Evolutionary conservation across 1,140 invertebrate species (phyloP).

Genomic region (Drosophila melanica): DNA sequence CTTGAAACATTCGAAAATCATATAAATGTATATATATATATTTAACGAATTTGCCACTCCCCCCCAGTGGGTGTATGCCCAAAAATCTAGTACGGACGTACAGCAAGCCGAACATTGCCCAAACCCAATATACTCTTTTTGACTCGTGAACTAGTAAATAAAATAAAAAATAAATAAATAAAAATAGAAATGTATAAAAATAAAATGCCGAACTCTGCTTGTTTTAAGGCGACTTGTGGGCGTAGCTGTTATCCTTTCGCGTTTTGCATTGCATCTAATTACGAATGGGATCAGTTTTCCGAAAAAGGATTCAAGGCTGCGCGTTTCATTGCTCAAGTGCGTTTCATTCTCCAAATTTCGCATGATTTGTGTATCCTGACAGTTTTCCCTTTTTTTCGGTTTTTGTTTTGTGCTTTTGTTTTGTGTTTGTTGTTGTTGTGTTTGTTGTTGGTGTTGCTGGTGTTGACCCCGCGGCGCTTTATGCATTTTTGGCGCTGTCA

Average conservation of each 20-base stretch:
- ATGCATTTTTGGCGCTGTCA: slow-evolving; percentile 43
- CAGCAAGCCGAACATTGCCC: too few relatives aligned
- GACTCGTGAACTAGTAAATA: too few relatives aligned
- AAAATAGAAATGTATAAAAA: background rate
- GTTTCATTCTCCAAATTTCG: background rate
- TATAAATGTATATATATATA: too few relatives aligned
- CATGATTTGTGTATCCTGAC: slow-evolving; percentile 18
- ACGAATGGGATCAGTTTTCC: background rate
- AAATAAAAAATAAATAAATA: background rate
- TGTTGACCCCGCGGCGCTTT: slow-evolving; percentile 15
- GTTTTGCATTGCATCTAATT: slow-evolving; percentile 8
- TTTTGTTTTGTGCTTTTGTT: background rate
- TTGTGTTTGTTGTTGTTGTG: background rate
- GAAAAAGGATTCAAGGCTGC: background rate
- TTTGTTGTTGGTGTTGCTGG: background rate
- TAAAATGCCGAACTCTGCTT: background rate
- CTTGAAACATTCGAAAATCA: too few relatives aligned
- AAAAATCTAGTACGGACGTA: too few relatives aligned
- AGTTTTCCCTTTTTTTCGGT: background rate
- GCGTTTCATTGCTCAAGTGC: slow-evolving; percentile 5
- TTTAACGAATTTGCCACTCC: too few relatives aligned
- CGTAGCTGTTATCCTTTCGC: background rate
- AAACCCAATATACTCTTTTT: too few relatives aligned
- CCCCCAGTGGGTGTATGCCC: too few relatives aligned
- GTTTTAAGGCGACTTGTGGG: background rate